Percentiles rank a stretch among this genome's conserved stretches.
These are phyloP conservation scores for Julus scandinavius DNA, from an alignment of 2,888 invertebrate species.

Conservation along the genomic window DNA sequence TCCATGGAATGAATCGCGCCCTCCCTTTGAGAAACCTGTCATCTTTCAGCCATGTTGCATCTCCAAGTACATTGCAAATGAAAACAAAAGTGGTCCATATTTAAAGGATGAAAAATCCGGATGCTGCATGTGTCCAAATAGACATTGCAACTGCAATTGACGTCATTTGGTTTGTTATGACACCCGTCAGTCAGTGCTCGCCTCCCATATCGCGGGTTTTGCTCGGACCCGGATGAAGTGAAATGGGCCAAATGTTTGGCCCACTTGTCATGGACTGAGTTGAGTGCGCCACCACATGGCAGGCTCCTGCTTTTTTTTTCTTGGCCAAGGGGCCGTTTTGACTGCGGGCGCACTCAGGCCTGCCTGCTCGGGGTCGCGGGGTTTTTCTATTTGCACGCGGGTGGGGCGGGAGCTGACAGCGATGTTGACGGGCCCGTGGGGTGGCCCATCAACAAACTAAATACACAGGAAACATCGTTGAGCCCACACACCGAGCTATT, in stretches of 20 bases:
- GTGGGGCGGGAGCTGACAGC: background rate
- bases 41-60: background rate
- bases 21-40: background rate
- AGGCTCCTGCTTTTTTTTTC: too few relatives aligned
- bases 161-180: background rate
- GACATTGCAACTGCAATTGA: background rate
- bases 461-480: background rate
- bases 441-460: conserved; percentile 1
- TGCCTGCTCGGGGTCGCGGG: too few relatives aligned
- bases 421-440: background rate
- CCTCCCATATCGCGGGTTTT: background rate
- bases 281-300: background rate
- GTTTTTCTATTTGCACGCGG: conserved; percentile 1
- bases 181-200: background rate
- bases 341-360: background rate
- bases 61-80: background rate
- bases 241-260: conserved; percentile 1
- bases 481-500: background rate
- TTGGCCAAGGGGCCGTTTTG: background rate
- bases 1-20: too few relatives aligned
- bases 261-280: background rate
- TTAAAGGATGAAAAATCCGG: background rate
- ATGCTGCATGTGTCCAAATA: background rate
- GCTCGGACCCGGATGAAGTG: background rate
- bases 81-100: background rate